Conservation (phyloP, 2,113 vertebrate genomes). For the Percopsis transmontana region DNA sequence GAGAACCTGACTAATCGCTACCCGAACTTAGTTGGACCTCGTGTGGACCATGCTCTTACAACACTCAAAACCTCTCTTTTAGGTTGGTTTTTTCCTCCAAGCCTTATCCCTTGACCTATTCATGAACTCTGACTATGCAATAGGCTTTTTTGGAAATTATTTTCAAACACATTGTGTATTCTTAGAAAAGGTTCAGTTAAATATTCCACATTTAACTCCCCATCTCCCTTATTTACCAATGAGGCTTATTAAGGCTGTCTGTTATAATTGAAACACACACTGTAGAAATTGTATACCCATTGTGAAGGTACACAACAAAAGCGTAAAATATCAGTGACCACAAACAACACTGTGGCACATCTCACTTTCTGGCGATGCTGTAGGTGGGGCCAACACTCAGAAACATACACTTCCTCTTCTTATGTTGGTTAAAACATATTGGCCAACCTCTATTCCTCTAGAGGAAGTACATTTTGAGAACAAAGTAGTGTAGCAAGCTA, state of each 20-base stretch:
- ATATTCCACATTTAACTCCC: too few species aligned
- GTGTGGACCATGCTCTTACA: slow-evolving; percentile 21
- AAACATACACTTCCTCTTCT: slow-evolving; percentile 77
- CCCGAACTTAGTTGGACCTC: slow-evolving; percentile 28
- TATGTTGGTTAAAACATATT: slow-evolving; percentile 58
- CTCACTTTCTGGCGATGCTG: not conserved
- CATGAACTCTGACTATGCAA: too few species aligned
- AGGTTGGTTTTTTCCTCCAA: slow-evolving; percentile 18
- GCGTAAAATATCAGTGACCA: too few species aligned
- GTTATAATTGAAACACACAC: not conserved
- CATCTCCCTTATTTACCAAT: not conserved
- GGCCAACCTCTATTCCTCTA: slow-evolving; percentile 60
- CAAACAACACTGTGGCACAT: slow-evolving; percentile 20
- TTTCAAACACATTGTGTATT: too few species aligned
- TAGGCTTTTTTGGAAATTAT: too few species aligned
- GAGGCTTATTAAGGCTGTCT: not conserved
- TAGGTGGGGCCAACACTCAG: slow-evolving; percentile 70
- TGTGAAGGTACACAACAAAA: not conserved
- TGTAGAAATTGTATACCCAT: not conserved
- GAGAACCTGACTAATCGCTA: slow-evolving; percentile 39
- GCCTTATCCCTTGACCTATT: too few species aligned
- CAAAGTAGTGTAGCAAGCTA: slow-evolving; percentile 22
- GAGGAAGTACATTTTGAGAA: slow-evolving; percentile 57
- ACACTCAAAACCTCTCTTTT: slow-evolving; percentile 23
- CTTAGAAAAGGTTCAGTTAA: too few species aligned